phyloP scores from a whole-genome alignment of 2,113 vertebrate species.

The Anolis carolinensis region DNA sequence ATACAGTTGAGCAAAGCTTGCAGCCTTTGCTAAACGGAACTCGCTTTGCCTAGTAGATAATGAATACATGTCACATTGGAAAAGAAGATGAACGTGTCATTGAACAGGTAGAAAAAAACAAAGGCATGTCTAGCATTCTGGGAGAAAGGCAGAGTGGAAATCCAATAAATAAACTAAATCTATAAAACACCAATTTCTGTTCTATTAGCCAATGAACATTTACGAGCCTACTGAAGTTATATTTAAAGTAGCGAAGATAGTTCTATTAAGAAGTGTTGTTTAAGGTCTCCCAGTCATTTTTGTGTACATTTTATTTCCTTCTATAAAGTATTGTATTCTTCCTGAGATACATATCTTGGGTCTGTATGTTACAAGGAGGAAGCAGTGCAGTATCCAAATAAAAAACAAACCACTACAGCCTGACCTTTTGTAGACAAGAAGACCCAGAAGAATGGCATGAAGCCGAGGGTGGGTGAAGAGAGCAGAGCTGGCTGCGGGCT shows the following conservation, averaged over 20 bases:
- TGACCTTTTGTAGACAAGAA: slow-evolving; percentile 35
- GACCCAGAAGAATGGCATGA: slow-evolving; percentile 30
- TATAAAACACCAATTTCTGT: too few species aligned
- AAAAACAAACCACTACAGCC: slow-evolving; percentile 17
- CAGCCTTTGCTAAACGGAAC: not conserved
- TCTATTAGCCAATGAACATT: not conserved
- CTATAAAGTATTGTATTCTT: not conserved
- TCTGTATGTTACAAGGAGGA: not conserved
- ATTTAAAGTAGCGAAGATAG: not conserved
- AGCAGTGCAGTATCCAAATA: not conserved
- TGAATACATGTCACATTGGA: not conserved
- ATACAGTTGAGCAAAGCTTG: slow-evolving; percentile 1
- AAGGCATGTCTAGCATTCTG: not conserved
- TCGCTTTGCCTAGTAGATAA: slow-evolving; percentile 1
- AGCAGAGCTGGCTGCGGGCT: slow-evolving; percentile 27
- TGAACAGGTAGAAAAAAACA: not conserved
- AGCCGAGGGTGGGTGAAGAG: slow-evolving; percentile 28
- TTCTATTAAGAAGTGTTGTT: not conserved
- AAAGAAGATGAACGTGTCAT: not conserved
- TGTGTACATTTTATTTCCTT: not conserved
- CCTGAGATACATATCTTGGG: not conserved
- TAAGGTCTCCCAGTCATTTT: not conserved
- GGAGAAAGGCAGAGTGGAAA: too few species aligned
- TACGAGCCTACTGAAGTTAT: not conserved
- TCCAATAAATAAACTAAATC: too few species aligned